Conservation (phyloP, 2,113 vertebrate genomes). For the Siniperca chuatsi region DNA sequence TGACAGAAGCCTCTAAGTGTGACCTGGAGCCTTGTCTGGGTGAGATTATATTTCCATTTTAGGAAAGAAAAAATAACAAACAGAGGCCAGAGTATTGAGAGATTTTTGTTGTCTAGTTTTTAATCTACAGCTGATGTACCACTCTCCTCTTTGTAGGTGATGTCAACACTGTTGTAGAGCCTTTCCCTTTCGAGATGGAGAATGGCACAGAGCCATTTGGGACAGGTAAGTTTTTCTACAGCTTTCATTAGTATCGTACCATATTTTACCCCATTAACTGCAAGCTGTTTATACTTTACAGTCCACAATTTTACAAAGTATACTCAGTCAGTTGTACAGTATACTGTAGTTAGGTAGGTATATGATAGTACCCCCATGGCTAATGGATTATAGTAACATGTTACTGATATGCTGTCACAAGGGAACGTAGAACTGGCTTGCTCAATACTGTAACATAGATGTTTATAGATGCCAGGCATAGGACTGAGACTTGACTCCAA, state of each 20-base stretch:
- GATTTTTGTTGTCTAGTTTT: background rate
- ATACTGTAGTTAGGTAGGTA: background rate
- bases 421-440: background rate
- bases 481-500: background rate
- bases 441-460: background rate
- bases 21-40: conserved; percentile 88
- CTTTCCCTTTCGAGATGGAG: conserved; percentile 84
- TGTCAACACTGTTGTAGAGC: conserved; percentile 78
- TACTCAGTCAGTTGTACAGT: background rate
- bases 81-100: background rate
- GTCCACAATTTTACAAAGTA: background rate
- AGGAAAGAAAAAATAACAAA: background rate
- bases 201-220: conserved; percentile 88
- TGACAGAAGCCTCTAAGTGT: conserved; percentile 88
- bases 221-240: conserved; percentile 85
- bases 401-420: background rate
- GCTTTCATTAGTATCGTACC: background rate
- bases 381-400: background rate
- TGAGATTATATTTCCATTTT: conserved; percentile 63
- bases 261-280: background rate
- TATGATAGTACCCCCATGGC: background rate
- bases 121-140: background rate
- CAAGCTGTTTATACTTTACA: background rate
- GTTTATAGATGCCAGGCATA: background rate
- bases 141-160: conserved; percentile 73